Evolutionary conservation across 2,113 vertebrate species (phyloP), one percentile per base, ranked within the genome.

Genomic region (Clarias batrachus): DNA sequence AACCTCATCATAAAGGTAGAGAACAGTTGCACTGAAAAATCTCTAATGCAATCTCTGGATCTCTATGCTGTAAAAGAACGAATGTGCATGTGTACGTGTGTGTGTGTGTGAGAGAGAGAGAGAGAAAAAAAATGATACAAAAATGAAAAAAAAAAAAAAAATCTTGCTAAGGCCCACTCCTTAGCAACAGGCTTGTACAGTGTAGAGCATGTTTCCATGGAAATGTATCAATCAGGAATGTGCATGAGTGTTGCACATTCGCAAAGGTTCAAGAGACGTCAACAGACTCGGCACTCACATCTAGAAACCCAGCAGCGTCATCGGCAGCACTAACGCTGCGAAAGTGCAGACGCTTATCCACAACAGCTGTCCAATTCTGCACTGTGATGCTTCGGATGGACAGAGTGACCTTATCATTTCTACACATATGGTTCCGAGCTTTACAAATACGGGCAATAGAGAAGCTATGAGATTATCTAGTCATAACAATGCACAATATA

Each of bases 171-270:
- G 91, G 94, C 93, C 93, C 93, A 96, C 92, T 81, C 93, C 93
- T 93, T 94, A 96, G 91, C 91, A 92, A 94, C 92, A 92, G 93
- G 89, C 82, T 89, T 90, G 93, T 92, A 90, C 87, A 92, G 93
- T 95, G 94, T 93, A 95, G 95, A 94, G 91, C 87, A 92, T 90
- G 96, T 97, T 97, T 95, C 96, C 96, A 97, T 96, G 96, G 97
- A 95, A 95, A 97, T 94, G 94, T 94, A 97, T 96, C 96, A 97
- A 95, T 96, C 96, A 97, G 95, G 95, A 96, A 95, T 95, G 95
- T 96, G 96, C 96, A 96, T 96, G 96, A 96, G 95, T 93, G 90
- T 89, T 89, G 83, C 89, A 82, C 81, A 82, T 82, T 84, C 84
- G 95, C 96, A 96, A 96, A 96, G 96, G 96, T 91, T 94, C 93